These are phyloP conservation scores for Hypocryptadius cinnamomeus DNA, from an alignment of 2,113 vertebrate species.

Conservation along the genomic window DNA sequence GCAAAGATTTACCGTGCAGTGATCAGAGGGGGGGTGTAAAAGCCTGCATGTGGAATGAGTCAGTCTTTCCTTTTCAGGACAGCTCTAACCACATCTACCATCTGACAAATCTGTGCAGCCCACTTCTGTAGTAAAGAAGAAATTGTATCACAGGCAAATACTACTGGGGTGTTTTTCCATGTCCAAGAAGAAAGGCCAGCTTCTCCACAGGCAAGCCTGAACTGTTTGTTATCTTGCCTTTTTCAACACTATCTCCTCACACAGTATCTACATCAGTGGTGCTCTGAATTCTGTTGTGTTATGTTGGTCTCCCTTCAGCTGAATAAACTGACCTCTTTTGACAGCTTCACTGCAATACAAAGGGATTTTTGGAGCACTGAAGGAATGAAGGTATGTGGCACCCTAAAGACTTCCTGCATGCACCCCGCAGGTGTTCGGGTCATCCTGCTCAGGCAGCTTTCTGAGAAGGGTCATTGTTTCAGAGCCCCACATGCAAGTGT, in stretches of 20 bases:
- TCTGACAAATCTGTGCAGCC: background rate
- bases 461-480: background rate
- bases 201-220: background rate
- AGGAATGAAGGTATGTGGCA: background rate
- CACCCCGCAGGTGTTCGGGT: background rate
- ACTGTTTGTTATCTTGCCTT: background rate
- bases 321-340: background rate
- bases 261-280: background rate
- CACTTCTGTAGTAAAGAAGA: background rate
- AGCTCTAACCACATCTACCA: background rate
- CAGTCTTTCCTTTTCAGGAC: slow-evolving; percentile 24
- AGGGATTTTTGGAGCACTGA: background rate
- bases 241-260: background rate
- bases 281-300: background rate
- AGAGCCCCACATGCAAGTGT: background rate
- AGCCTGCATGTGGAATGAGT: background rate
- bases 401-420: background rate
- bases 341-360: background rate
- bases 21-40: slow-evolving; percentile 1
- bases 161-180: background rate
- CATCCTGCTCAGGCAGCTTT: background rate
- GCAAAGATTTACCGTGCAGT: background rate
- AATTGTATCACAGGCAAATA: background rate
- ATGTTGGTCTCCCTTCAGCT: background rate
- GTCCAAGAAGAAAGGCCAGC: background rate